Conservation (phyloP, 1,140 invertebrate species). For the Lepidurus packardi region DNA sequence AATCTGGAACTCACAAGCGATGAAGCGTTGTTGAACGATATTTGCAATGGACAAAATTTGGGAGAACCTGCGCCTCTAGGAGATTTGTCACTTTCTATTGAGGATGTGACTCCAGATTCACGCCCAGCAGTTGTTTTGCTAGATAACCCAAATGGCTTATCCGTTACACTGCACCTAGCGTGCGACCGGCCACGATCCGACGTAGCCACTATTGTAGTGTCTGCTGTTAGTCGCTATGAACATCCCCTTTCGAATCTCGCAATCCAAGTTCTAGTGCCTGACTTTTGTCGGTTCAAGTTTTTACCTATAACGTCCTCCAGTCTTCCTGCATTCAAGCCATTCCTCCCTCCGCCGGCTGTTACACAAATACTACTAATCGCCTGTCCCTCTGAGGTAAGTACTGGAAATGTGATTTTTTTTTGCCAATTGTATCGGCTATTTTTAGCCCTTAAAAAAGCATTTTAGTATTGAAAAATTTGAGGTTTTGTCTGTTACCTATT, state of each 20-base stretch:
- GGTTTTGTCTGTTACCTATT: not conserved
- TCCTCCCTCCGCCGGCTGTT: not conserved
- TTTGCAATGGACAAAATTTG: not conserved
- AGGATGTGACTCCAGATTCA: not conserved
- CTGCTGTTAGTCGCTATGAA: not conserved
- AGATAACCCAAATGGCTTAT: not conserved
- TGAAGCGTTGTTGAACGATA: not conserved
- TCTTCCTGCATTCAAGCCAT: constrained; percentile 18
- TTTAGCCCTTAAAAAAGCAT: too few relatives aligned
- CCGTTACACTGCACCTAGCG: not conserved
- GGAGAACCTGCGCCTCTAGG: not conserved
- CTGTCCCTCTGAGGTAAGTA: not conserved
- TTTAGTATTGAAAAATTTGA: too few relatives aligned
- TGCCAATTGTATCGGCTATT: too few relatives aligned
- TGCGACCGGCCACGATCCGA: not conserved
- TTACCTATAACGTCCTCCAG: not conserved
- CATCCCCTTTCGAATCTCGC: not conserved
- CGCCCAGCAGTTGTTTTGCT: not conserved
- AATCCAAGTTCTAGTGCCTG: not conserved
- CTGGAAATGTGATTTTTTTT: not conserved
- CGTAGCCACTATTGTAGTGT: not conserved
- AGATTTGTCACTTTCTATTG: not conserved
- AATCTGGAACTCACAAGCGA: not conserved
- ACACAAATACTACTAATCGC: constrained; percentile 5
- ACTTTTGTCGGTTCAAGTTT: not conserved